Evolutionary conservation across 2,797 vertebrate genomes (phyloP), one percentile per base, ranked within the genome.

Genomic region (Sebastolobus alascanus): DNA sequence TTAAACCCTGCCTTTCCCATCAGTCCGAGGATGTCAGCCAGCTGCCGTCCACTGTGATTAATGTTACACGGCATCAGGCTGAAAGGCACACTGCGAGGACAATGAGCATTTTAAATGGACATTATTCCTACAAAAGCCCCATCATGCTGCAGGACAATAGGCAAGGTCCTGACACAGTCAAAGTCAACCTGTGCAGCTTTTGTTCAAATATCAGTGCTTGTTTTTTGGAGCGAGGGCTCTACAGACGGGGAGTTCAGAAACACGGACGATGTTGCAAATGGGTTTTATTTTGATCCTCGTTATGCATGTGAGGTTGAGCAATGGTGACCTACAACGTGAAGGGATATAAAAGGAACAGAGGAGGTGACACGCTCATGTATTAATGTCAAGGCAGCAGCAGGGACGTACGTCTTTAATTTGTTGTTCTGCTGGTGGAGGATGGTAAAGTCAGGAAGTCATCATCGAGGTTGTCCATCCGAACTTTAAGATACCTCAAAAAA

Each of bases 101-200:
- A 92, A 92, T 88, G 61, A 69, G 56, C 72, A 75, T 83, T 91
- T 89, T 87, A 90, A 90, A 88, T 83, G 88, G 89, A 89, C 87
- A 77, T 90, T 90, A 84, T 84, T 88, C 61, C 54, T 33, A 86
- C 89, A 90, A 89, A 91, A 81, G 83, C 73, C 52, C 77, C 52
- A 37, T 80, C 79, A 3, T 64, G 69, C 55, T 37, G 77, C 67
- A 9, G 73, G 74, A 91, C 88, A 92, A 90, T 74, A 40, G 88
- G 35, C 58, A 4, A 73, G 64, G 78, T 71, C 79, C 67, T 58
- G 82, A 82, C 70, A 66, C 58, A 72, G 80, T 77, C 91, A 93
- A 90, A 86, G 87, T 80, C 78, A 77, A 85, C 73, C 78, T 56
- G 82, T 60, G 63, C 29, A 27, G 38, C 84, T 81, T 90, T 92